A percentile compares a stretch with the other conserved stretches of the same genome.
Evolutionary conservation across 2,797 vertebrate species (phyloP).

Genomic region (Orestias chungarensis): DNA sequence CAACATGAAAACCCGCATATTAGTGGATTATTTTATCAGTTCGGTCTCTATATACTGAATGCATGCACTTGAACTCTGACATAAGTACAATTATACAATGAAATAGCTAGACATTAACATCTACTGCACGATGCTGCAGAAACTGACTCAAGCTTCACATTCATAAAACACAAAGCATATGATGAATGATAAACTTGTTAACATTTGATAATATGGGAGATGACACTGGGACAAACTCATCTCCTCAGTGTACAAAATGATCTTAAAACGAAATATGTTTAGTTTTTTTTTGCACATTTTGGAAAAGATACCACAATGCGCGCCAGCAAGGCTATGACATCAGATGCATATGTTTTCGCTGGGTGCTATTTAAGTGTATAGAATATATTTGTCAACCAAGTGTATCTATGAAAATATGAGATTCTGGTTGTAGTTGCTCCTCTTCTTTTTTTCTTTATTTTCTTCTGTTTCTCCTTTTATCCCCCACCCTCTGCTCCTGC

Average conservation of each 20-base stretch:
- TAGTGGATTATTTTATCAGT: no score
- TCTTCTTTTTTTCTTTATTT: constrained; percentile 52
- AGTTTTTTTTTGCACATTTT: constrained; percentile 54
- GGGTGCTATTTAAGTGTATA: constrained; percentile 38
- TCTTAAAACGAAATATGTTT: constrained; percentile 52
- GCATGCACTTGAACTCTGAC: background rate
- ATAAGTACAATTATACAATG: no score
- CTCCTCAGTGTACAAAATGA: constrained; percentile 40
- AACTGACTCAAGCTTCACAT: background rate
- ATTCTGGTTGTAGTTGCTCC: constrained; percentile 63
- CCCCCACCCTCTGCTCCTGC: constrained; percentile 38
- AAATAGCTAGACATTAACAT: no score
- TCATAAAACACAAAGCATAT: constrained; percentile 31
- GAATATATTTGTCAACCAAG: constrained; percentile 46
- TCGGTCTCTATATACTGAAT: background rate
- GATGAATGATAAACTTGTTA: constrained; percentile 70
- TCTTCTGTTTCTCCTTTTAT: constrained; percentile 21
- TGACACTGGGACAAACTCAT: constrained; percentile 52
- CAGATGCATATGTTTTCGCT: constrained; percentile 18
- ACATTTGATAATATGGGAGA: constrained; percentile 67
- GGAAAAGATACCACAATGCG: constrained; percentile 27
- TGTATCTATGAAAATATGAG: constrained; percentile 54
- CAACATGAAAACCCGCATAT: no score
- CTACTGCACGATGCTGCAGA: background rate
- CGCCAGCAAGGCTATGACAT: constrained; percentile 38